Evolutionary conservation across 2,113 vertebrate genomes (phyloP).

Genomic region (Egretta garzetta): DNA sequence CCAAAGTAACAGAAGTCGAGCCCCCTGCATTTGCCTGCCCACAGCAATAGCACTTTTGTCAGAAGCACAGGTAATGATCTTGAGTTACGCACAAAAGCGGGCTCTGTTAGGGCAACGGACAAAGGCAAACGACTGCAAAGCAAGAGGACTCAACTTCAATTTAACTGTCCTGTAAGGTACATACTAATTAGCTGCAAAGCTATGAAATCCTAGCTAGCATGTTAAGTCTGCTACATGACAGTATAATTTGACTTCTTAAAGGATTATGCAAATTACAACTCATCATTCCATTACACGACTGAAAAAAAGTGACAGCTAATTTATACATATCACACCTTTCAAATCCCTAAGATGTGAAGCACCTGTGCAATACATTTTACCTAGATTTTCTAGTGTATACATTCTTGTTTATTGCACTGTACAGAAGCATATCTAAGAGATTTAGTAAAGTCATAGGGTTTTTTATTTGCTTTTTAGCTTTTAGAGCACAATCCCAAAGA

Average conservation of each 20-base stretch:
- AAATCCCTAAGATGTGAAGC: slow-evolving; percentile 89
- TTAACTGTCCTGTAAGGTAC: slow-evolving; percentile 90
- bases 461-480: slow-evolving; percentile 53
- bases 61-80: slow-evolving; percentile 37
- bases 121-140: slow-evolving; percentile 78
- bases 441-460: slow-evolving; percentile 59
- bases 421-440: slow-evolving; percentile 75
- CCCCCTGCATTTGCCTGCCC: slow-evolving; percentile 50
- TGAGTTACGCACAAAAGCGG: slow-evolving; percentile 47
- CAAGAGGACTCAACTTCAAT: slow-evolving; percentile 83
- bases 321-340: slow-evolving; percentile 95
- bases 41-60: slow-evolving; percentile 48
- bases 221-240: slow-evolving; percentile 97
- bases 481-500: slow-evolving; percentile 72
- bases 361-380: slow-evolving; percentile 87
- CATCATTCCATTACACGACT: slow-evolving; percentile 91
- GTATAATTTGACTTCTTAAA: slow-evolving; percentile 98
- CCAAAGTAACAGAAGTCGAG: slow-evolving; percentile 48
- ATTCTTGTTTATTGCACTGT: slow-evolving; percentile 79
- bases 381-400: slow-evolving; percentile 75
- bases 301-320: slow-evolving; percentile 95
- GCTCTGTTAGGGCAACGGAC: slow-evolving; percentile 73
- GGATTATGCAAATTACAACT: slow-evolving; percentile 95
- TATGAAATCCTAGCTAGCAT: slow-evolving; percentile 92
- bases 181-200: slow-evolving; percentile 92